Conservation (phyloP, 2,113 vertebrate genomes). For the Pomatorhinus ruficollis region DNA sequence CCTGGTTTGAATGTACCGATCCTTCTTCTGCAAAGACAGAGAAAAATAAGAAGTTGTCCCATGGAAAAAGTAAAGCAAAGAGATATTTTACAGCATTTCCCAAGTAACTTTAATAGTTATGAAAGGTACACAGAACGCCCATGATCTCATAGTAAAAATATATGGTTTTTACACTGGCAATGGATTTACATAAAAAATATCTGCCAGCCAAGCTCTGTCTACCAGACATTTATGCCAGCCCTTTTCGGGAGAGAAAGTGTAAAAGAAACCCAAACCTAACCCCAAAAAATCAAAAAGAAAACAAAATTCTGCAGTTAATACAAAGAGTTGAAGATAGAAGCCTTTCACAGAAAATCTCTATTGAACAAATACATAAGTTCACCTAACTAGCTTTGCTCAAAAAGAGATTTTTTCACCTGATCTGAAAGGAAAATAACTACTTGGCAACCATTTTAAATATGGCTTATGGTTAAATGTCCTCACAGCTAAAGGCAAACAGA, state of each 20-base stretch:
- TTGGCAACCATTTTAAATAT: neutral
- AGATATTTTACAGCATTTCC: neutral
- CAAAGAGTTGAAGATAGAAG: neutral
- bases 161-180: neutral
- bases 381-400: neutral
- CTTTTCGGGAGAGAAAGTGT: neutral
- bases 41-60: neutral
- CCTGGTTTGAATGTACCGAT: neutral
- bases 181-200: neutral
- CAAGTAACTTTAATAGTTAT: neutral
- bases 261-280: neutral
- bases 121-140: neutral
- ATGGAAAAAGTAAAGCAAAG: neutral
- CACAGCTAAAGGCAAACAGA: neutral
- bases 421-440: conserved; percentile 9
- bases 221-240: neutral
- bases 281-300: neutral
- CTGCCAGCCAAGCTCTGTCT: neutral
- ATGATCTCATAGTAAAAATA: conserved; percentile 46
- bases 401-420: neutral
- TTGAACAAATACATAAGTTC: neutral
- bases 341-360: neutral
- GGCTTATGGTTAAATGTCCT: neutral
- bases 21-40: neutral
- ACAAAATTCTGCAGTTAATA: neutral